These are phyloP conservation scores for Philereme transversata DNA, from an alignment of 2,888 invertebrate species.

Conservation along the genomic window DNA sequence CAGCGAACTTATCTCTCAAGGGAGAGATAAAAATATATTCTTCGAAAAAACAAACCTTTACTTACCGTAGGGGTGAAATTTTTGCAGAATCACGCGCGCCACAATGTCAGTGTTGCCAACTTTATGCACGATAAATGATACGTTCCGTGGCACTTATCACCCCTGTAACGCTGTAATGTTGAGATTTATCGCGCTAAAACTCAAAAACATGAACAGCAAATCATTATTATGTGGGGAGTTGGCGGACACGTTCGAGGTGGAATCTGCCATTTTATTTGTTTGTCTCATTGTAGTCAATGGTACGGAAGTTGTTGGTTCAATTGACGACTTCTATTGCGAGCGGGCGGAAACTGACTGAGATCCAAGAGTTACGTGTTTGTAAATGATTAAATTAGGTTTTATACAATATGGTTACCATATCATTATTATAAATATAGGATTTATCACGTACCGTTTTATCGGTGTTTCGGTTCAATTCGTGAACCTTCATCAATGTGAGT, in stretches of 20 bases:
- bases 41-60: conserved; percentile 36
- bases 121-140: conserved; percentile 40
- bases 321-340: not conserved
- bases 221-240: conserved; percentile 33
- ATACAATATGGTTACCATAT: too few relatives aligned
- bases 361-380: too few relatives aligned
- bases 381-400: too few relatives aligned
- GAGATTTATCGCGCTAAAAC: conserved; percentile 37
- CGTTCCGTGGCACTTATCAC: conserved; percentile 39
- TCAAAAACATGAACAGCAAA: conserved; percentile 39
- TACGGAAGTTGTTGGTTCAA: not conserved
- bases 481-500: too few relatives aligned
- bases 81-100: conserved; percentile 52
- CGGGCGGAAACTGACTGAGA: too few relatives aligned
- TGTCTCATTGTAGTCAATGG: conserved; percentile 13
- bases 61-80: conserved; percentile 36
- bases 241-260: conserved; percentile 25
- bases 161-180: conserved; percentile 37
- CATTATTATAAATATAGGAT: too few relatives aligned
- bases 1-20: conserved; percentile 65
- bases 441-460: too few relatives aligned
- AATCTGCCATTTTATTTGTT: conserved; percentile 21
- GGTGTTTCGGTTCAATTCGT: too few relatives aligned
- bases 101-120: conserved; percentile 37
- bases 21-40: conserved; percentile 69